phyloP scores from a whole-genome alignment of 2,888 invertebrate species.

The Latrodectus elegans region DNA sequence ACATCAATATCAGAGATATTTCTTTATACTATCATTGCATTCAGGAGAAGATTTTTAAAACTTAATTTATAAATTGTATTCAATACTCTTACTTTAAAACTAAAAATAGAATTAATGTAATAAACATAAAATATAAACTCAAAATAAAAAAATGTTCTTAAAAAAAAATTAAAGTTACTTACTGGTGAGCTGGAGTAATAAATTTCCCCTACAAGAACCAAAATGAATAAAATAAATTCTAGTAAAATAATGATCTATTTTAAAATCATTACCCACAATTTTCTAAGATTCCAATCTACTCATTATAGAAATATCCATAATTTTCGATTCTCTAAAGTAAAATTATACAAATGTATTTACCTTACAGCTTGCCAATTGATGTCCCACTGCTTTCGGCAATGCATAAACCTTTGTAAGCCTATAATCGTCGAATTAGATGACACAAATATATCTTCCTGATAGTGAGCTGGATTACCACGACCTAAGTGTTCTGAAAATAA shows the following conservation, averaged over 20 bases:
- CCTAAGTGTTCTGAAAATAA: slow-evolving; percentile 90
- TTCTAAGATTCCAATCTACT: background rate
- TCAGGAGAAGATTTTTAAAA: no score
- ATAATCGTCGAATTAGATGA: slow-evolving; percentile 81
- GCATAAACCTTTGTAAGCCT: slow-evolving; percentile 70
- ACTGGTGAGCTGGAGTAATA: slow-evolving; percentile 1
- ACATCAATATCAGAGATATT: no score
- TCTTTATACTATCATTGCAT: no score
- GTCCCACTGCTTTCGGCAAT: slow-evolving; percentile 69
- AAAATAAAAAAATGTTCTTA: slow-evolving; percentile 55
- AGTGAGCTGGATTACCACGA: slow-evolving; percentile 87
- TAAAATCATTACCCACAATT: background rate
- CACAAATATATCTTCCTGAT: slow-evolving; percentile 79
- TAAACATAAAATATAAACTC: background rate
- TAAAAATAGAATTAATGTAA: background rate
- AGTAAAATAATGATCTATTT: slow-evolving; percentile 14
- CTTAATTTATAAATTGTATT: no score
- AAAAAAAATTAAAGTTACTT: slow-evolving; percentile 16
- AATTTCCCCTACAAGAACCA: slow-evolving; percentile 5
- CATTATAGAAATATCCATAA: background rate
- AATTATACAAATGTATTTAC: slow-evolving; percentile 76
- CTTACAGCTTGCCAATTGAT: slow-evolving; percentile 85
- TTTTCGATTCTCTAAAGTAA: background rate
- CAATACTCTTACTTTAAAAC: background rate
- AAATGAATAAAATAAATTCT: background rate